These are phyloP conservation scores for Netelia melanura DNA, from an alignment of 2,888 invertebrate species.

Conservation along the genomic window DNA sequence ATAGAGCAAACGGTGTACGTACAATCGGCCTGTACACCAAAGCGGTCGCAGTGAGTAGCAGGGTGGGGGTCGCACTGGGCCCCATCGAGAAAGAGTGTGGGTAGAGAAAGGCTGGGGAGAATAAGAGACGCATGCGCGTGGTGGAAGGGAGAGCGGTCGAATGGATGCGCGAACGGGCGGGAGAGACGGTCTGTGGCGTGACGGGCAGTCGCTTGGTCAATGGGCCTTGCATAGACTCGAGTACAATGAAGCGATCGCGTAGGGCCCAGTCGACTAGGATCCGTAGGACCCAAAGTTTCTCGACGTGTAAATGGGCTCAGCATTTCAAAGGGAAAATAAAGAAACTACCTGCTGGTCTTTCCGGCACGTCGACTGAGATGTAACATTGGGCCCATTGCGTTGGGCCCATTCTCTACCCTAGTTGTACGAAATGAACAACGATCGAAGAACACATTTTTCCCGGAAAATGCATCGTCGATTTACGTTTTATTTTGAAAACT, in stretches of 20 bases:
- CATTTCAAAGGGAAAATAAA: conserved; percentile 42
- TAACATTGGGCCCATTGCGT: conserved; percentile 75
- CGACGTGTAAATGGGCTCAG: conserved; percentile 59
- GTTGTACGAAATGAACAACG: conserved; percentile 56
- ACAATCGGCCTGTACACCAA: conserved; percentile 4
- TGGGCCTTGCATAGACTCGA: conserved; percentile 69
- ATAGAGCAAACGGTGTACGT: neutral
- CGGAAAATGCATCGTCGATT: conserved; percentile 28
- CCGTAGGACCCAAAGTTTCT: conserved; percentile 10
- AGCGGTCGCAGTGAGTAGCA: conserved; percentile 6
- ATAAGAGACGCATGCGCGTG: conserved; percentile 4
- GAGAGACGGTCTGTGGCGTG: conserved; percentile 75
- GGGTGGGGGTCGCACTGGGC: neutral
- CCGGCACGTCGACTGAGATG: conserved; percentile 73
- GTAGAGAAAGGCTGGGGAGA: conserved; percentile 22
- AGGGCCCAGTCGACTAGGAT: conserved; percentile 40
- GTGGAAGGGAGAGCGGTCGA: conserved; percentile 26
- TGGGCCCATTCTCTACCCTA: conserved; percentile 71
- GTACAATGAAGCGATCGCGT: conserved; percentile 47
- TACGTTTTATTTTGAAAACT: neutral
- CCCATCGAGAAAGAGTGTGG: conserved; percentile 3
- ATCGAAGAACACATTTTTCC: conserved; percentile 56
- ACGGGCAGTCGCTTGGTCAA: conserved; percentile 79
- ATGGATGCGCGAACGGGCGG: conserved; percentile 50
- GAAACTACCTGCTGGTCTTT: conserved; percentile 70